Evolutionary conservation across 37 sponge, comb jelly and placozoan species (phyloP), one percentile per base, ranked within the genome.

Genomic region (Aplysina aerophoba): DNA sequence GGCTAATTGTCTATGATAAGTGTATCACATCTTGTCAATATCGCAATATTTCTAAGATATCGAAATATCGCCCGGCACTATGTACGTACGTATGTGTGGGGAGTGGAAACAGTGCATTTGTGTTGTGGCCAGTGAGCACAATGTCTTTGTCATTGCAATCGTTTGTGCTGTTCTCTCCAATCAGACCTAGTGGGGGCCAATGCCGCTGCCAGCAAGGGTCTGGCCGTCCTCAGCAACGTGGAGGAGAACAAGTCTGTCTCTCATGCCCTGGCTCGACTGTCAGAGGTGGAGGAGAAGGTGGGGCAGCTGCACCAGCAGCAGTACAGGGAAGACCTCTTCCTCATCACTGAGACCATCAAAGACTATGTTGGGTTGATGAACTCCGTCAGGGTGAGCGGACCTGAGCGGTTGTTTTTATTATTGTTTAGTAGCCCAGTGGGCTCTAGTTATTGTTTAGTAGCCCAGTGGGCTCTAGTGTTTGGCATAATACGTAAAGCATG

Each of bases 231-330:
- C 38, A 57, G 91, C 54, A 87, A 81, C 25, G 78, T 75, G 37
- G 78, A 71, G 73, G 92, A 91, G 54, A 95, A 99, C 81, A 80
- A 88, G 59, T 68, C 93, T 8, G 69, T 99, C 12, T 85, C 93
- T 4, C 86, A 88, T 31, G 99, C 78, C 39, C 78, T 99, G 62
- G 82, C 94, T 14, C 77, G 96, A 55, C 93, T 99, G 67, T 91
- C 99, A 0, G 99, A 99, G 40, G 90, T 99, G 53, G 94, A 99
- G 73, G 91, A 89, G 71, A 99, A 93, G 62, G 89, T 99, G 27
- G 92, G 95, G 37, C 56, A 62, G 0, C 89, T 99, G 34, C 95
- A 96, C 58, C 53, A 82, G 15, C 87, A 99, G 56, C 94, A 94
- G 92, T 13, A 82, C 21, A 81, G 89, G 38, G 83, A 79, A 0